A percentile compares a stretch with the other conserved stretches of the same genome.
Conservation (phyloP, 2,113 vertebrate species). For the Hiodon tergisus region DNA sequence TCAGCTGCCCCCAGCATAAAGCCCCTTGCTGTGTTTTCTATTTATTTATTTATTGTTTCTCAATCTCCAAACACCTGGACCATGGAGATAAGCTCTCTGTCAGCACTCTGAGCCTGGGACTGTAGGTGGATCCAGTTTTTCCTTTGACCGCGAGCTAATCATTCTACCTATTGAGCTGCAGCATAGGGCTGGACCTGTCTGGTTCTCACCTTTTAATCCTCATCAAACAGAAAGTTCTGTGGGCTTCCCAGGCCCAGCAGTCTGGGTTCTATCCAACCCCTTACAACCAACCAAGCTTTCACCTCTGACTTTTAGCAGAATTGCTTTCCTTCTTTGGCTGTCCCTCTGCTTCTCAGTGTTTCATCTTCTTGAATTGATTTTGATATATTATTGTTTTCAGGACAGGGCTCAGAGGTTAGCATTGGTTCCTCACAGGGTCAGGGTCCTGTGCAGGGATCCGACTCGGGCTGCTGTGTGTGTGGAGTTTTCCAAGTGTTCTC, state of each 20-base stretch:
- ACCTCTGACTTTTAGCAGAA: background rate
- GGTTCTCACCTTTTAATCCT: too few species aligned
- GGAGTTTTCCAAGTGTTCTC: too few species aligned
- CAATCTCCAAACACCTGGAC: background rate
- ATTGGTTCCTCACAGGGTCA: too few species aligned
- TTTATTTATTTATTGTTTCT: background rate
- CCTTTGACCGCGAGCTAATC: background rate
- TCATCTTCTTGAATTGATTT: background rate
- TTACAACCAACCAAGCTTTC: background rate
- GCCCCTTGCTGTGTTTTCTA: background rate
- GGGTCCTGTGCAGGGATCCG: too few species aligned
- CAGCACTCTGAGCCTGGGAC: background rate
- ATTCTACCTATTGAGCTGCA: background rate
- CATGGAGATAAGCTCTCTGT: constrained; percentile 4
- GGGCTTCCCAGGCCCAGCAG: background rate
- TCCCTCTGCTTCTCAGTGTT: too few species aligned
- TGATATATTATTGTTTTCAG: too few species aligned
- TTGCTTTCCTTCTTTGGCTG: background rate
- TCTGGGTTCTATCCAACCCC: background rate
- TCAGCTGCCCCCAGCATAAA: too few species aligned
- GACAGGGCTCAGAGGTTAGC: too few species aligned
- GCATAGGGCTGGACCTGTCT: too few species aligned
- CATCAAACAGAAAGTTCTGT: background rate
- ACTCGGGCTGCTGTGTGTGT: too few species aligned
- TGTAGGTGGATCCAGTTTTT: background rate